A percentile compares a stretch with the other conserved stretches of the same genome.
phyloP scores from a whole-genome alignment of 2,797 vertebrate species.

The Notoglanidium macrostoma region DNA sequence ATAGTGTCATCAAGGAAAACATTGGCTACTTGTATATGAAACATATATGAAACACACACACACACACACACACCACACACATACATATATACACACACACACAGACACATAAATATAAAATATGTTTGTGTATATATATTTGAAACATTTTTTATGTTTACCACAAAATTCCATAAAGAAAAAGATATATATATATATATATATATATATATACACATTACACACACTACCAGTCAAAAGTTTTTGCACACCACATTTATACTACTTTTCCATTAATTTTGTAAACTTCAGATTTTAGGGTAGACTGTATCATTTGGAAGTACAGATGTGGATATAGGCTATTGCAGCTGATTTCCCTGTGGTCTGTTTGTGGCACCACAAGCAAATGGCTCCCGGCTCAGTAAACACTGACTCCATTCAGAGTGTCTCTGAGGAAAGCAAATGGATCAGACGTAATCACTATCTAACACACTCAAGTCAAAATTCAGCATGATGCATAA shows the following conservation, averaged over 20 bases:
- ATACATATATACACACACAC: no score
- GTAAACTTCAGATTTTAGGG: background rate
- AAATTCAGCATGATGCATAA: constrained; percentile 38
- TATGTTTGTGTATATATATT: no score
- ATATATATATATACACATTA: background rate
- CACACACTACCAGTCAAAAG: no score
- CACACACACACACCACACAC: no score
- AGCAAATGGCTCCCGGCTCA: constrained; percentile 12
- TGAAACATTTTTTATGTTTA: no score
- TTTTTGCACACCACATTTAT: no score
- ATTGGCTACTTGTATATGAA: no score
- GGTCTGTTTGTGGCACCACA: constrained; percentile 22
- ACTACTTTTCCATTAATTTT: no score
- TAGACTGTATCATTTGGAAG: background rate
- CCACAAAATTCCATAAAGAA: no score
- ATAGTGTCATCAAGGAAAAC: no score
- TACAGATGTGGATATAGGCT: background rate
- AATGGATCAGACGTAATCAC: constrained; percentile 22
- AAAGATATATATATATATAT: constrained; percentile 14
- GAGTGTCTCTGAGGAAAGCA: constrained; percentile 7
- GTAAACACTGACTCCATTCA: constrained; percentile 22
- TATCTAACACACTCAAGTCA: constrained; percentile 45
- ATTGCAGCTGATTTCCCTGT: constrained; percentile 15
- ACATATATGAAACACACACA: no score
- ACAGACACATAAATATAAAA: no score